A percentile compares a stretch with the other conserved stretches of the same genome.
These are phyloP conservation scores for Genyomyrus donnyi DNA, from an alignment of 2,113 vertebrate genomes.

Conservation along the genomic window DNA sequence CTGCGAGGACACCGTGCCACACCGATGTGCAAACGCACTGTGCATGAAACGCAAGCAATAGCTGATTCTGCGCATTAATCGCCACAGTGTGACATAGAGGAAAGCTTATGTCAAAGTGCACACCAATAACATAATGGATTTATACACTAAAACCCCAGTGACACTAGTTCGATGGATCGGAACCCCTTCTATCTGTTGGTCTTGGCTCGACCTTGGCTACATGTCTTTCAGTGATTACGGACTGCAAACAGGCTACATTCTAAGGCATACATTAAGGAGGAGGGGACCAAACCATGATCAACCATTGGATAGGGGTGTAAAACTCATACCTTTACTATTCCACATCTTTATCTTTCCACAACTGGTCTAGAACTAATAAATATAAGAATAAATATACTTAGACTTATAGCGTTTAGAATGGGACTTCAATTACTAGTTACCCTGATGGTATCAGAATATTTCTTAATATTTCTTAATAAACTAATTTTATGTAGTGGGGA, in stretches of 20 bases:
- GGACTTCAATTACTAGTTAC: background rate
- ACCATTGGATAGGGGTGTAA: slow-evolving; percentile 49
- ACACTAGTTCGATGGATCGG: background rate
- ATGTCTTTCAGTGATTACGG: slow-evolving; percentile 35
- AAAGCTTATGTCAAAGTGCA: slow-evolving; percentile 14
- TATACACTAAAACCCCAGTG: background rate
- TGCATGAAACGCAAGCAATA: background rate
- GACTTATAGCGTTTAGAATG: background rate
- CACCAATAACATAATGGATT: background rate
- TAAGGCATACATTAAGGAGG: slow-evolving; percentile 53
- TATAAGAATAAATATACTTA: slow-evolving; percentile 30
- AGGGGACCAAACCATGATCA: slow-evolving; percentile 42
- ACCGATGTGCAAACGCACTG: slow-evolving; percentile 10
- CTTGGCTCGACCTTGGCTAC: slow-evolving; percentile 19
- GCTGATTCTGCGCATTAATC: background rate
- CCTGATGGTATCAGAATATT: background rate
- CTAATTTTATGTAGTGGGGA: background rate
- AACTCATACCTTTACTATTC: slow-evolving; percentile 32
- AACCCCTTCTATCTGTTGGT: background rate
- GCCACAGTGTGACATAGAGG: background rate
- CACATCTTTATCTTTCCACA: slow-evolving; percentile 50
- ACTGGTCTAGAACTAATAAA: slow-evolving; percentile 48
- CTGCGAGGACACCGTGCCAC: background rate
- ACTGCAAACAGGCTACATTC: slow-evolving; percentile 66
- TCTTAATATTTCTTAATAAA: background rate